Base-by-base conservation (phyloP, 2,113 vertebrate genomes). In the Gallinago paraguaiae region DNA sequence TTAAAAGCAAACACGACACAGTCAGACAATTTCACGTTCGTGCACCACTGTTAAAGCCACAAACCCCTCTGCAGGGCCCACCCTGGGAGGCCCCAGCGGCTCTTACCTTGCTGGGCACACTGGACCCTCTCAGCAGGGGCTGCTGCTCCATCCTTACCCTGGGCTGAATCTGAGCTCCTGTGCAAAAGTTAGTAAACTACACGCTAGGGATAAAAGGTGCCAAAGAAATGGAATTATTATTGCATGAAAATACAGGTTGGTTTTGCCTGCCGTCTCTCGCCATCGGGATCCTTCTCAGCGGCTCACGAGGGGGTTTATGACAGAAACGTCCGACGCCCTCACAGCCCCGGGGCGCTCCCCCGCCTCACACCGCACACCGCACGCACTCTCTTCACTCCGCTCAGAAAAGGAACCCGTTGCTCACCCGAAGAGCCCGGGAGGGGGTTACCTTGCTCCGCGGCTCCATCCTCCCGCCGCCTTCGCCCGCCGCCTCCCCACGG, bases 141-240 rank as follows among this genome's bases (percentile, higher is more conserved):
- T 70, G 93, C 39, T 46, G 37, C 88, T 97, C 97, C 97, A 93
- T 96, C 61, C 81, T 65, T 33, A 86, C 53, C 4, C 43, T 2
- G 30, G 70, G 37, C 76, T 27, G 31, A 77, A n/a, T 35, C 39
- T 59, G 18, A 48, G 46, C 69, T 92, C 88, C 90, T 91, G 89
- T 45, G 89, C 59, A 78, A 90, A 91, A 79, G 25, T 92, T 95
- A 82, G 65, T 39, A 72, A 91, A 70, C 84, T 90, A 89, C 41
- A 10, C 84, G 57, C 79, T 57, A 53, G 33, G 10, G 59, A 60
- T 17, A 39, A 92, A 84, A 91, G 20, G 71, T 18, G 79, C 81
- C 86, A 54, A 65, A 82, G n/a, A 76, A 78, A 61, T 5, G 6
- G 50, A 64, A n/a, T 43, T 30, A 17, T 14, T 82, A 28, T 17